phyloP scores from a whole-genome alignment of 2,113 vertebrate genomes.

The Platysteira castanea region DNA sequence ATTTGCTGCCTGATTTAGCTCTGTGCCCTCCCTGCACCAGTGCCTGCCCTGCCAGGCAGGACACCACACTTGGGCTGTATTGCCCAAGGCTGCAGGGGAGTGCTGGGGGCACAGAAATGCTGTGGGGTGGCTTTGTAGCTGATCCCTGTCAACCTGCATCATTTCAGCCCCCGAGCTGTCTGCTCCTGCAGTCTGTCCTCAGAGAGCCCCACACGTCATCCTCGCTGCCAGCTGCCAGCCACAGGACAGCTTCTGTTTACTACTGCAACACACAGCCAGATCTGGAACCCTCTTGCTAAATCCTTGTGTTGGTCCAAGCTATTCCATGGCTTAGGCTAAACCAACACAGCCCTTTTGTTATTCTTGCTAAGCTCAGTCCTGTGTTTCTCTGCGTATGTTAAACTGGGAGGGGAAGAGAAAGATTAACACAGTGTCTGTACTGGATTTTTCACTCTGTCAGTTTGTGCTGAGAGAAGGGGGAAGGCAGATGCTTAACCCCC shows the following conservation, averaged over 20 bases:
- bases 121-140: background rate
- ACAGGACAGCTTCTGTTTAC: background rate
- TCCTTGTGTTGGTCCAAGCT: background rate
- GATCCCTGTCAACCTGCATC: background rate
- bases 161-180: background rate
- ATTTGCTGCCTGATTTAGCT: background rate
- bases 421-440: background rate
- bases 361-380: background rate
- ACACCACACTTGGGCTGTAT: background rate
- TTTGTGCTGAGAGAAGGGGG: background rate
- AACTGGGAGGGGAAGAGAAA: background rate
- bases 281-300: background rate
- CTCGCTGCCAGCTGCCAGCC: background rate
- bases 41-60: background rate
- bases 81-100: background rate
- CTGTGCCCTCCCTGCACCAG: background rate
- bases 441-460: background rate
- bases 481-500: constrained; percentile 25
- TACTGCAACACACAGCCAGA: background rate
- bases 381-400: background rate
- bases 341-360: background rate
- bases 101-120: background rate
- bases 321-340: background rate
- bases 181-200: background rate
- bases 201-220: background rate